Evolutionary conservation across 2,888 invertebrate genomes (phyloP), one percentile per base, ranked within the genome.

Genomic region (Ophion costatus): DNA sequence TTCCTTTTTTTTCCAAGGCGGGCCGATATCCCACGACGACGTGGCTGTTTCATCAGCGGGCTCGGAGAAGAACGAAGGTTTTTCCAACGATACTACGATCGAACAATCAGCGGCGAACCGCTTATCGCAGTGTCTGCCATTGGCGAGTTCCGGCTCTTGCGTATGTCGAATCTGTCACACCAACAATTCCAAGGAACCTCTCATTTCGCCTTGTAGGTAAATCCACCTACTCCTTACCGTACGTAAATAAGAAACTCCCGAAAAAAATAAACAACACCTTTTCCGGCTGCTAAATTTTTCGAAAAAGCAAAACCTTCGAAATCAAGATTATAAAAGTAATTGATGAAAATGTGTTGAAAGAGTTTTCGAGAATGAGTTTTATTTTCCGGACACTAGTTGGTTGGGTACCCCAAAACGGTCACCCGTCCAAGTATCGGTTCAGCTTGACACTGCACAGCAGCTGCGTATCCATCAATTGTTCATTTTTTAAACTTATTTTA

Each of bases 161-260:
- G 95, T 95, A 89, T 96, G 96, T 93, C 95, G 96, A 88, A 96
- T 96, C 91, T 96, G 96, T 94, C 95, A 95, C 89, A 94, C 94
- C 45, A 94, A 93, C 88, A 93, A 94, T 61, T 88, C 91, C 76
- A 94, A 93, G 89, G 95, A 95, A 90, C 89, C 94, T 81, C 94
- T 96, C 89, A 95, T 96, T 94, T 96, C 96, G 0, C 96, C 96
- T 87, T 93, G 92, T 91, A 93, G 93, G 93, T 93, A 90, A 91
- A 89, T 89, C 80, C 76, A 73, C 22, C 42, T 70, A 67, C 20
- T 22, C 42, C n/a, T 57, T 69, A n/a, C 14, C 0, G 2, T 45
- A 14, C 45, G 1, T 14, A 9, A 45, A 45, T 45, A 45, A 45
- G 3, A 45, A 11, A 11, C 0, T 45, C 45, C 45, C 11, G 14